phyloP scores from a whole-genome alignment of 1,140 invertebrate species.

The Epicauta chinensis region DNA sequence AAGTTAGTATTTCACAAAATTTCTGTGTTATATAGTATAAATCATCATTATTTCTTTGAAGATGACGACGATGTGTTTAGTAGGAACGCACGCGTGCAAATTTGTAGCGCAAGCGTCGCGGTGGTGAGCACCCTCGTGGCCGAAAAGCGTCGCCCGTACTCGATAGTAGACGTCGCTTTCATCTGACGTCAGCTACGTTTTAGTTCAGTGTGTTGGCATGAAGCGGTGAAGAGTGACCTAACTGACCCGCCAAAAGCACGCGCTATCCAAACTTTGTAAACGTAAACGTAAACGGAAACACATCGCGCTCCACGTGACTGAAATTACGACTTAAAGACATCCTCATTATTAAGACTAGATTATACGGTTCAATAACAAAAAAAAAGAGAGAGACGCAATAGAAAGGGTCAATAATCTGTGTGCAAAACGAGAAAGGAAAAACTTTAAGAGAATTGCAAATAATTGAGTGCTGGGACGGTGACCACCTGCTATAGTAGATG shows the following conservation, averaged over 20 bases:
- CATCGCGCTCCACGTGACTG: neutral
- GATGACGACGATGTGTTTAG: too few species aligned
- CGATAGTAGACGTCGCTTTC: constrained; percentile 40
- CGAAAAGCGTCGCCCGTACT: constrained; percentile 33
- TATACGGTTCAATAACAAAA: too few species aligned
- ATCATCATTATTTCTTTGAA: too few species aligned
- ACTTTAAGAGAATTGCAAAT: neutral
- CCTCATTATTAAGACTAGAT: too few species aligned
- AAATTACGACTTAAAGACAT: too few species aligned
- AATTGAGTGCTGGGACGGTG: neutral
- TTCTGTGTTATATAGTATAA: too few species aligned
- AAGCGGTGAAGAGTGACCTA: constrained; percentile 37
- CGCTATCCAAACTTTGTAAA: neutral
- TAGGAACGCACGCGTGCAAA: too few species aligned
- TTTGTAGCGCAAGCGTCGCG: constrained; percentile 29
- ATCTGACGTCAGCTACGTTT: constrained; percentile 29
- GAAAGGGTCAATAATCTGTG: too few species aligned
- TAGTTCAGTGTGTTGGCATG: constrained; percentile 35
- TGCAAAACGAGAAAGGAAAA: neutral
- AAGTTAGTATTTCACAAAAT: too few species aligned
- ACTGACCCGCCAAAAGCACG: constrained; percentile 22
- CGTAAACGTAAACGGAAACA: neutral
- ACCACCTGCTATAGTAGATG: constrained; percentile 14
- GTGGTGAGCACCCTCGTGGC: constrained; percentile 36
- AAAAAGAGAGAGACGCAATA: too few species aligned